Percentiles rank a stretch among this genome's conserved stretches.
Evolutionary conservation across 2,888 invertebrate species (phyloP).

Genomic region (Apotomis betuletana): DNA sequence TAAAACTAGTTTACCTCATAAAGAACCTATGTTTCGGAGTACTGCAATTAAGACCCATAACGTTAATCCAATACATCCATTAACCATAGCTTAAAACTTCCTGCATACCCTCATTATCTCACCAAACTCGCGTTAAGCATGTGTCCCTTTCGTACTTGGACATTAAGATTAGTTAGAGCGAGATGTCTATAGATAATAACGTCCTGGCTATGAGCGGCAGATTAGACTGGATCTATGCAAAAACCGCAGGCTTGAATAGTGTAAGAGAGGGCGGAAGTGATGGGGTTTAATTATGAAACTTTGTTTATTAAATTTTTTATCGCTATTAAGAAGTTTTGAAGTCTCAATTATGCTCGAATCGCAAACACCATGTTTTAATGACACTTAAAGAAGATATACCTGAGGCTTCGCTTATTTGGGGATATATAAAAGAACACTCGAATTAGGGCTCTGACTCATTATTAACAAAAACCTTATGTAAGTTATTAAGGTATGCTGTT

Average conservation of each 20-base stretch:
- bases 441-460: no score
- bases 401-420: no score
- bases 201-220: conserved; percentile 4
- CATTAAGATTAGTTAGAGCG: not conserved
- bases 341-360: no score
- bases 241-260: not conserved
- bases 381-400: no score
- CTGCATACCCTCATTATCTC: conserved; percentile 29
- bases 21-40: conserved; percentile 1
- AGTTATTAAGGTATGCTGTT: no score
- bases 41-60: conserved; percentile 23
- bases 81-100: conserved; percentile 30
- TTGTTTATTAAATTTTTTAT: conserved; percentile 6
- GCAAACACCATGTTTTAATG: no score
- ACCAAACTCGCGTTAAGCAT: conserved; percentile 37
- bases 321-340: not conserved
- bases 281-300: not conserved
- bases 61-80: conserved; percentile 34
- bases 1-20: no score
- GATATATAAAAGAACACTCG: no score
- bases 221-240: conserved; percentile 6
- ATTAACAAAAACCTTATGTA: no score
- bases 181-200: conserved; percentile 4
- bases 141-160: conserved; percentile 19
- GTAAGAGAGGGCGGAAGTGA: not conserved